A percentile compares a stretch with the other conserved stretches of the same genome.
phyloP scores from a whole-genome alignment of 1,140 invertebrate species.

The Berghia stephanieae region DNA sequence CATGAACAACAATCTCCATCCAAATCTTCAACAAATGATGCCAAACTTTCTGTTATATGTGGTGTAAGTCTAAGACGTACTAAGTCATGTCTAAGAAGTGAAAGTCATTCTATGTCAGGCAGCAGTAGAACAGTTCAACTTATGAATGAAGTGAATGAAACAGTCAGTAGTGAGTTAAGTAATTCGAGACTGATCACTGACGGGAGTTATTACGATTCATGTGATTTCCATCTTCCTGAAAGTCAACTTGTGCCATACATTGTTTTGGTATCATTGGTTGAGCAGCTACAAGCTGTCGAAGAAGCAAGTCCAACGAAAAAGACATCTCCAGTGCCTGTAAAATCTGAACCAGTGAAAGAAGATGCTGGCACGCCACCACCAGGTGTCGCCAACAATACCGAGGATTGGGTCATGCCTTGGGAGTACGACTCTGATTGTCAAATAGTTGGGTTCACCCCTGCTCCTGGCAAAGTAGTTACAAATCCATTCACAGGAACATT shows the following conservation, averaged over 20 bases:
- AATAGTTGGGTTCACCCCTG: slow-evolving; percentile 56
- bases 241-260: slow-evolving; percentile 27
- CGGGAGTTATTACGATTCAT: slow-evolving; percentile 10
- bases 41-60: slow-evolving; percentile 57
- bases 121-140: slow-evolving; percentile 68
- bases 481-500: background rate
- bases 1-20: too few species aligned
- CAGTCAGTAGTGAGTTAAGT: slow-evolving; percentile 63
- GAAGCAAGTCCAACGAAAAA: slow-evolving; percentile 45
- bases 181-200: slow-evolving; percentile 34
- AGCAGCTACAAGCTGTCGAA: slow-evolving; percentile 49
- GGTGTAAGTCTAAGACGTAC: slow-evolving; percentile 54
- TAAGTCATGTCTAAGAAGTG: slow-evolving; percentile 29
- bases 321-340: background rate
- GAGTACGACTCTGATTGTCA: slow-evolving; percentile 56
- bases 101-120: background rate
- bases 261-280: slow-evolving; percentile 32
- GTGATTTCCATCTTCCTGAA: slow-evolving; percentile 21
- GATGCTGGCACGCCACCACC: background rate
- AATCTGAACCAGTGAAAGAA: slow-evolving; percentile 18
- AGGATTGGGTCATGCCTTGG: slow-evolving; percentile 34
- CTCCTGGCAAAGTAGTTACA: slow-evolving; percentile 30
- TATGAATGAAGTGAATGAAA: slow-evolving; percentile 74
- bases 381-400: slow-evolving; percentile 15
- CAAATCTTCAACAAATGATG: slow-evolving; percentile 26